A percentile compares a stretch with the other conserved stretches of the same genome.
These are phyloP conservation scores for Mesorhabditis sp. DNA, from an alignment of 2,888 invertebrate species.

Conservation along the genomic window DNA sequence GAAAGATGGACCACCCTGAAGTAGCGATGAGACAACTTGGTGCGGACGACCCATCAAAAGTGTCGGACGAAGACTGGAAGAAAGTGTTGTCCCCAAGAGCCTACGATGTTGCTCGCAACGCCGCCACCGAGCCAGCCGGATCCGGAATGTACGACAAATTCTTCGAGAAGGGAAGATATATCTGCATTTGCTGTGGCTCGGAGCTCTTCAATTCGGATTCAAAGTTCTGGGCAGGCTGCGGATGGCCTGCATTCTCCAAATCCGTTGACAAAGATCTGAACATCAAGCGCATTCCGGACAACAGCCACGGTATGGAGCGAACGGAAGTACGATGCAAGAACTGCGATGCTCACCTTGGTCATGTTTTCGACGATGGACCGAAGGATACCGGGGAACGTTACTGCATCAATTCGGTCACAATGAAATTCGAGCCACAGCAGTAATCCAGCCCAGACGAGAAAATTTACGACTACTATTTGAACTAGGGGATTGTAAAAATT, in stretches of 20 bases:
- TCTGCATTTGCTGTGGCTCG: constrained; percentile 62
- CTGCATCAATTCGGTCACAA: neutral
- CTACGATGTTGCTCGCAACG: constrained; percentile 58
- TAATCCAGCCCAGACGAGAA: no score
- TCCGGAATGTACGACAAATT: constrained; percentile 59
- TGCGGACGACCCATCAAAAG: no score
- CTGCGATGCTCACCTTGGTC: constrained; percentile 81
- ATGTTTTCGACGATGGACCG: constrained; percentile 94
- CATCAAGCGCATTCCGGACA: constrained; percentile 60
- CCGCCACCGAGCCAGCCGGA: constrained; percentile 57
- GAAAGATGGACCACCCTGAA: no score
- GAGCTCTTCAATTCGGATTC: constrained; percentile 73
- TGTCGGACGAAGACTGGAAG: no score
- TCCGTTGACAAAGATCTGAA: constrained; percentile 52
- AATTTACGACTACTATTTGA: no score
- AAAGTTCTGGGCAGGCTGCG: constrained; percentile 93
- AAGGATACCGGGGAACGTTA: constrained; percentile 79
- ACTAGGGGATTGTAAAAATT: no score
- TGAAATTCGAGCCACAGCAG: neutral
- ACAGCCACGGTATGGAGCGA: constrained; percentile 75
- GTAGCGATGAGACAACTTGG: no score
- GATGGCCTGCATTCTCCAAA: constrained; percentile 86
- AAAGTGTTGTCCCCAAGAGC: constrained; percentile 60
- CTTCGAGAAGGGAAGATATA: constrained; percentile 60
- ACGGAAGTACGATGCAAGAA: constrained; percentile 89